Evolutionary conservation across 2,797 vertebrate genomes (phyloP), one percentile per base, ranked within the genome.

Genomic region (Poecile montanus): DNA sequence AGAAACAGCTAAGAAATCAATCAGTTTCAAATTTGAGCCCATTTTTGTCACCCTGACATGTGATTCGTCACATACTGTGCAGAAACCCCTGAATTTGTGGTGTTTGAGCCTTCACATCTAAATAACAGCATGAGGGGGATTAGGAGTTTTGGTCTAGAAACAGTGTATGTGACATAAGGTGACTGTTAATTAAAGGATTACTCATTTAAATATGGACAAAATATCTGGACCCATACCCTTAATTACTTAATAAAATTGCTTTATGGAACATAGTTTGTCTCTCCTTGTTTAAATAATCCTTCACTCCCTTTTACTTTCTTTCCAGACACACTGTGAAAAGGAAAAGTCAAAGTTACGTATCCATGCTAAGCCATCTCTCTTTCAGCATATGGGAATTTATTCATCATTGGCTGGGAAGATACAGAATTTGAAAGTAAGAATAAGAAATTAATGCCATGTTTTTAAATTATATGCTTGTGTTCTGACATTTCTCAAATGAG

Each of bases 341-440:
- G 98, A 98, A 94, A 99, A 99, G 88, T 96, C 91, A 6, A 84
- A 89, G 60, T 77, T 98, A 30, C 98, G 97, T 79, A 96, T 97
- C 77, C 96, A 93, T 36, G 97, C 98, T 94, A 98, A 97, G 50
- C 98, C 99, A 2, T 99, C 99, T 11, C 98, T 99, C 45, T 99
- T 99, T 88, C 99, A 99, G 94, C 99, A 99, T 13, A 96, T 99
- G 18, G 99, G 99, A 65, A 91, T 97, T 26, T 96, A 98, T 84
- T 99, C 99, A 16, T 99, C 99, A 5, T 91, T 99, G 60, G 15
- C 94, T 10, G 98, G 98, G 44, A 98, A 98, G 97, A 76, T 98
- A 48, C 99, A 99, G 89, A 93, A 91, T 16, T 97, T 98, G 61
- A 98, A 98, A 98, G 99, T 99, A 96, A 98, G 97, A 74, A 20